A percentile compares a stretch with the other conserved stretches of the same genome.
These are phyloP conservation scores for Drosophila insularis DNA, from an alignment of 1,140 invertebrate genomes.

Conservation along the genomic window DNA sequence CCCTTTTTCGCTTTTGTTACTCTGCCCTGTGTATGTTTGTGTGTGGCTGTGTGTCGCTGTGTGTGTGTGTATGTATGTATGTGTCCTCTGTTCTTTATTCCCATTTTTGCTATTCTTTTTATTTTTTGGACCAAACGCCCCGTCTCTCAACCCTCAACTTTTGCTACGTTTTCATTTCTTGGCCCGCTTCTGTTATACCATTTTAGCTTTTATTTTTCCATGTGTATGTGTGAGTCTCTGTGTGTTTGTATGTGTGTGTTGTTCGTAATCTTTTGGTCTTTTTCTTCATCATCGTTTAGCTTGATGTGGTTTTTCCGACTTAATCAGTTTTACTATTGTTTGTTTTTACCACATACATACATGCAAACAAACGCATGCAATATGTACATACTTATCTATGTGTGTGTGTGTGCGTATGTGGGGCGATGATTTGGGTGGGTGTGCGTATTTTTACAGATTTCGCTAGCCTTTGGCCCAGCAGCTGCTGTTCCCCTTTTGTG, in stretches of 20 bases:
- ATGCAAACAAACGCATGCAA: slow-evolving; percentile 13
- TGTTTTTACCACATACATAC: slow-evolving; percentile 68
- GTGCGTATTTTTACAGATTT: slow-evolving; percentile 38
- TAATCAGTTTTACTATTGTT: slow-evolving; percentile 81
- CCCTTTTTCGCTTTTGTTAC: not conserved
- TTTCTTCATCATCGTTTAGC: slow-evolving; percentile 79
- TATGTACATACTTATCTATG: slow-evolving; percentile 21
- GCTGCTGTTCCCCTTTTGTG: slow-evolving; percentile 12
- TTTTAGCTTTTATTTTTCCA: slow-evolving; percentile 18
- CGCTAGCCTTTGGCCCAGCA: slow-evolving; percentile 22
- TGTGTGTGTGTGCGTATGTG: slow-evolving; percentile 22
- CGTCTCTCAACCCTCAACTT: slow-evolving; percentile 46
- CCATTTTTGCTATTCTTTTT: slow-evolving; percentile 29
- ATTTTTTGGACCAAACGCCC: slow-evolving; percentile 34
- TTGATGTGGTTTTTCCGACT: slow-evolving; percentile 79
- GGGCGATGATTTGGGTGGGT: slow-evolving; percentile 6
- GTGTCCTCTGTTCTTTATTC: slow-evolving; percentile 21
- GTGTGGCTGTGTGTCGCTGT: too few species aligned
- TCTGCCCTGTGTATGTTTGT: not conserved
- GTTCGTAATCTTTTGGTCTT: slow-evolving; percentile 78
- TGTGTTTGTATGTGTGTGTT: slow-evolving; percentile 18
- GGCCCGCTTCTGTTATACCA: slow-evolving; percentile 44
- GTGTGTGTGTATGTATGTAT: slow-evolving; percentile 15
- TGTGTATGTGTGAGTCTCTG: slow-evolving; percentile 20
- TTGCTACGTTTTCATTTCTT: slow-evolving; percentile 70